A percentile compares a stretch with the other conserved stretches of the same genome.
Conservation (phyloP, 2,797 vertebrate genomes). For the Syncerus caffer region DNA sequence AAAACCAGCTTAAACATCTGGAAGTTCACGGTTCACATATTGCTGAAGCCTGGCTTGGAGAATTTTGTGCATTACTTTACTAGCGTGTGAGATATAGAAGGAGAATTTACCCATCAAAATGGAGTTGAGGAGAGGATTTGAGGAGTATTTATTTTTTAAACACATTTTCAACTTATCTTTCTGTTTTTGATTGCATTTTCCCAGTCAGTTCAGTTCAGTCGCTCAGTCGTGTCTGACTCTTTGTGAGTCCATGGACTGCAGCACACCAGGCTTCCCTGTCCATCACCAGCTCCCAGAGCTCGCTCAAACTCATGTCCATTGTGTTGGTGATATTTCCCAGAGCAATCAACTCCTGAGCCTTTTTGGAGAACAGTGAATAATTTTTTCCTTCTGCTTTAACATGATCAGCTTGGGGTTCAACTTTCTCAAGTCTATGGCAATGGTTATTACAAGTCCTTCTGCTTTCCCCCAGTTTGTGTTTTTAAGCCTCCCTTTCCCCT, state of each 20-base stretch:
- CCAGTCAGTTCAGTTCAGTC: neutral
- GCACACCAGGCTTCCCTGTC: neutral
- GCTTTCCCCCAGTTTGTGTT: neutral
- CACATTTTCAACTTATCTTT: neutral
- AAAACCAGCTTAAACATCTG: no score
- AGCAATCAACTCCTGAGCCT: neutral
- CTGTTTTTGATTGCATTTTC: neutral
- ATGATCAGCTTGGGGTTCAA: neutral
- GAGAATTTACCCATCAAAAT: neutral
- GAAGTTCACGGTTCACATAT: no score
- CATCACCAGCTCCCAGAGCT: neutral
- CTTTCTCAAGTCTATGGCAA: neutral
- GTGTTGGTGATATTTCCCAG: neutral
- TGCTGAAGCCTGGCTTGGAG: no score
- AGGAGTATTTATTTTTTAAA: neutral
- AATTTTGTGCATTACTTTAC: no score
- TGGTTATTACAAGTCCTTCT: neutral
- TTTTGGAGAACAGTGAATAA: neutral
- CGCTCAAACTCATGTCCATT: neutral
- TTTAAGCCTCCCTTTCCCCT: neutral
- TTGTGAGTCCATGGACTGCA: neutral
- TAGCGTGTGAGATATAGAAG: neutral
- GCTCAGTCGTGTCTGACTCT: neutral
- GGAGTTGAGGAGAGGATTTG: neutral
- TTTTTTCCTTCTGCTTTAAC: neutral